phyloP scores from a whole-genome alignment of 2,797 vertebrate species.

The Lagodon rhomboides region DNA sequence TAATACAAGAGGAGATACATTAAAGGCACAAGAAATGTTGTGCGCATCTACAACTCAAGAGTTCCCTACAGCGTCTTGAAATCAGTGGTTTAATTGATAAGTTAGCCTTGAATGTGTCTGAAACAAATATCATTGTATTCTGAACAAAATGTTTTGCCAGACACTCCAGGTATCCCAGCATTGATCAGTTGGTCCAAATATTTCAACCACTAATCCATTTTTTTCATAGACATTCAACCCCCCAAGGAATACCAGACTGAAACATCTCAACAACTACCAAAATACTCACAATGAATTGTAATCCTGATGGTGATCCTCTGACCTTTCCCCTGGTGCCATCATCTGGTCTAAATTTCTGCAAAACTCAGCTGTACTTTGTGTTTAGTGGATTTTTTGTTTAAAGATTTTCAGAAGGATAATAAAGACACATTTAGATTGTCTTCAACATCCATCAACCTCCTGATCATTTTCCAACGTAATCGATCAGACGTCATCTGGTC shows the following conservation, averaged over 20 bases:
- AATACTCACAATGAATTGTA: too few relatives aligned
- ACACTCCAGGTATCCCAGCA: too few relatives aligned
- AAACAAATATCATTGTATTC: background rate
- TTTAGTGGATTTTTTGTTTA: too few relatives aligned
- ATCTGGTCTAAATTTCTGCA: background rate
- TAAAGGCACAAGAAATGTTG: background rate
- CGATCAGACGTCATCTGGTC: too few relatives aligned
- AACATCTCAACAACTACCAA: background rate
- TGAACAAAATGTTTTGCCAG: background rate
- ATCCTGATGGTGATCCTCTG: background rate
- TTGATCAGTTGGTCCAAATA: background rate
- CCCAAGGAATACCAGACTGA: too few relatives aligned
- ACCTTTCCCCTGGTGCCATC: background rate
- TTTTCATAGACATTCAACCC: background rate
- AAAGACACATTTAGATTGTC: too few relatives aligned
- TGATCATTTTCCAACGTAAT: too few relatives aligned
- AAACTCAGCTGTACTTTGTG: background rate
- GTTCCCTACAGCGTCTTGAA: background rate
- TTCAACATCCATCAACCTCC: too few relatives aligned
- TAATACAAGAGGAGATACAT: conserved; percentile 18
- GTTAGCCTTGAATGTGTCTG: background rate
- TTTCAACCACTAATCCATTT: background rate
- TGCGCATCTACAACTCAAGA: background rate
- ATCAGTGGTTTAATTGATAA: background rate
- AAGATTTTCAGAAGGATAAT: too few relatives aligned